Percentiles rank a stretch among this genome's conserved stretches.
Evolutionary conservation across 2,113 vertebrate species (phyloP).

Genomic region (Anoplopoma fimbria): DNA sequence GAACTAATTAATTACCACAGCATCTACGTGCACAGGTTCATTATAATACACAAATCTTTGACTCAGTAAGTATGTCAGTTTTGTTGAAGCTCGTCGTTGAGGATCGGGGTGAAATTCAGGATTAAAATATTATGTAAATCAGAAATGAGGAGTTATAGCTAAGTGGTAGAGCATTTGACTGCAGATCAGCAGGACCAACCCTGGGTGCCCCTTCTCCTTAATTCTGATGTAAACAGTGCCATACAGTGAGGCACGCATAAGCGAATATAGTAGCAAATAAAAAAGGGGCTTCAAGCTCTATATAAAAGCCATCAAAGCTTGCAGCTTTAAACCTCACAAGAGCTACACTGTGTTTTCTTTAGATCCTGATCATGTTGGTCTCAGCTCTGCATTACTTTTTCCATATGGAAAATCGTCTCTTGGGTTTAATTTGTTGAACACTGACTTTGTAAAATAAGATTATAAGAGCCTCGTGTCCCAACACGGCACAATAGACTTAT

Average conservation of each 20-base stretch:
- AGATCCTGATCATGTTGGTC: neutral
- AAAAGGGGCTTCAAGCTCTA: neutral
- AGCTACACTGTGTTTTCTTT: neutral
- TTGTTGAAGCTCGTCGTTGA: too few species aligned
- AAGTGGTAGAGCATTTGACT: constrained; percentile 94
- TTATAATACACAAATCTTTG: constrained; percentile 28
- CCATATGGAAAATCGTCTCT: neutral
- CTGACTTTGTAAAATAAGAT: neutral
- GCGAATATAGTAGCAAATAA: neutral
- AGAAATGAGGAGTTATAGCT: too few species aligned
- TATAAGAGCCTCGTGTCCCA: neutral
- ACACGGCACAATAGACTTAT: neutral
- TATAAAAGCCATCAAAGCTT: neutral
- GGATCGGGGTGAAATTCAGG: too few species aligned
- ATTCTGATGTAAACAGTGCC: neutral
- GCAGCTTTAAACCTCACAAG: neutral
- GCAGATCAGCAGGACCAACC: constrained; percentile 91
- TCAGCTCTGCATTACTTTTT: neutral
- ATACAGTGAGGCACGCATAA: neutral
- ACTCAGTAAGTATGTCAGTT: too few species aligned
- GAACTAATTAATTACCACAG: constrained; percentile 32
- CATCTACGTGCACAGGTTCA: constrained; percentile 13
- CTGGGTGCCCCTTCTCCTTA: constrained; percentile 66
- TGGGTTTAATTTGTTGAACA: neutral
- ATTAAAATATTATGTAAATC: too few species aligned